These are phyloP conservation scores for Cydia strobilella DNA, from an alignment of 1,140 invertebrate species.

Conservation along the genomic window DNA sequence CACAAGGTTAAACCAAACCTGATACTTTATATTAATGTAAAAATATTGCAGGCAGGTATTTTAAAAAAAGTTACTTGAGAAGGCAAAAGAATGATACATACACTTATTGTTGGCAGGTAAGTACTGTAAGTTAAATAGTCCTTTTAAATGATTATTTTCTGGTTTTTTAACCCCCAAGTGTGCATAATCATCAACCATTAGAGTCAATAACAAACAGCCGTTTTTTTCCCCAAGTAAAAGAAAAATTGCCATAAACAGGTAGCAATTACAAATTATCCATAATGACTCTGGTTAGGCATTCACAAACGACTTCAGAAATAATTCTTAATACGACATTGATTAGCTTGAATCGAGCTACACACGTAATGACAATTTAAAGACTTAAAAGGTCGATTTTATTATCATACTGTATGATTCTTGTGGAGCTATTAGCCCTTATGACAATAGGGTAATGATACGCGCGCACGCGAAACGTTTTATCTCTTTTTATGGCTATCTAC, in stretches of 20 bases:
- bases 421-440: constrained; percentile 78
- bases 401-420: constrained; percentile 78
- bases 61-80: too few relatives aligned
- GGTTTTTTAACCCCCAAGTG: background rate
- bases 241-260: constrained; percentile 65
- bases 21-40: background rate
- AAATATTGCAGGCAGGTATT: background rate
- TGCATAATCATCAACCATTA: constrained; percentile 14
- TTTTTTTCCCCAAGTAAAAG: constrained; percentile 51
- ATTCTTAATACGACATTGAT: constrained; percentile 79
- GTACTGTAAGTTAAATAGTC: background rate
- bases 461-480: constrained; percentile 66
- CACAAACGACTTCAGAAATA: constrained; percentile 74
- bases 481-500: constrained; percentile 51
- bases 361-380: constrained; percentile 79
- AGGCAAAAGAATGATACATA: background rate
- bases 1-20: too few relatives aligned
- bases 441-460: constrained; percentile 72
- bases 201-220: constrained; percentile 47
- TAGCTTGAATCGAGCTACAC: constrained; percentile 62
- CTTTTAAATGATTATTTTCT: constrained; percentile 2
- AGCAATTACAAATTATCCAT: constrained; percentile 72
- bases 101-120: background rate
- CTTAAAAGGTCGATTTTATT: constrained; percentile 77
- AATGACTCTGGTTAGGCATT: constrained; percentile 68